Evolutionary conservation across 2,113 vertebrate genomes (phyloP).

Genomic region (Apteryx mantelli): DNA sequence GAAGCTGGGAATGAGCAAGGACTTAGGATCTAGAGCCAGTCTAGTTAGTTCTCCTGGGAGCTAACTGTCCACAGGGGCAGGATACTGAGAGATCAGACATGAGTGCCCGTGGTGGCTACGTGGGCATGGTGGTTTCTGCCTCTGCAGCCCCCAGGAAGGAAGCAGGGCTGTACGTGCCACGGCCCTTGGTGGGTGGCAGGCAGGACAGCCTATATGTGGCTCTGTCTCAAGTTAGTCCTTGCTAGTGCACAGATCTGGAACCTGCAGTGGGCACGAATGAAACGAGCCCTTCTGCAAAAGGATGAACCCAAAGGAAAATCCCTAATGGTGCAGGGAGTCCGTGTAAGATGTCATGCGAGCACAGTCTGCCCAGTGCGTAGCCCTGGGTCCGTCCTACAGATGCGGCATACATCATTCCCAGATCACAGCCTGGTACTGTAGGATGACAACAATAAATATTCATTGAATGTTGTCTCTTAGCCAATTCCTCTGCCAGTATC

Average conservation of each 20-base stretch:
- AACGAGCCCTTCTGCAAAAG: background rate
- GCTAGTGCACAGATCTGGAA: background rate
- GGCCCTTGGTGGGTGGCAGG: background rate
- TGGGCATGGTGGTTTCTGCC: background rate
- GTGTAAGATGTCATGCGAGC: fast-evolving
- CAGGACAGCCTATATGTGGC: background rate
- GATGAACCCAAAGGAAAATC: background rate
- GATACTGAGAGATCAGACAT: background rate
- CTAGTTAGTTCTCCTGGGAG: background rate
- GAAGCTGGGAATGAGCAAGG: background rate
- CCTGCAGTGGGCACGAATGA: background rate
- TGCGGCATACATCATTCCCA: background rate
- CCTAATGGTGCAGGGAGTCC: fast-evolving
- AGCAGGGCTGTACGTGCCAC: fast-evolving
- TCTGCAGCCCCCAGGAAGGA: background rate
- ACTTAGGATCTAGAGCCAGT: background rate
- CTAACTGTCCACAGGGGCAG: background rate
- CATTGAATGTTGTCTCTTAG: background rate
- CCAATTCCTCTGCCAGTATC: background rate
- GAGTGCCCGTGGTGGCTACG: fast-evolving
- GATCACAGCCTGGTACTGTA: conserved; percentile 55
- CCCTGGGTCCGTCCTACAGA: background rate
- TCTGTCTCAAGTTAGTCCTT: background rate
- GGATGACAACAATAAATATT: background rate
- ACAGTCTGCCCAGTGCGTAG: background rate